Base-by-base conservation (phyloP, 2,113 vertebrate genomes). In the Eptesicus fuscus region DNA sequence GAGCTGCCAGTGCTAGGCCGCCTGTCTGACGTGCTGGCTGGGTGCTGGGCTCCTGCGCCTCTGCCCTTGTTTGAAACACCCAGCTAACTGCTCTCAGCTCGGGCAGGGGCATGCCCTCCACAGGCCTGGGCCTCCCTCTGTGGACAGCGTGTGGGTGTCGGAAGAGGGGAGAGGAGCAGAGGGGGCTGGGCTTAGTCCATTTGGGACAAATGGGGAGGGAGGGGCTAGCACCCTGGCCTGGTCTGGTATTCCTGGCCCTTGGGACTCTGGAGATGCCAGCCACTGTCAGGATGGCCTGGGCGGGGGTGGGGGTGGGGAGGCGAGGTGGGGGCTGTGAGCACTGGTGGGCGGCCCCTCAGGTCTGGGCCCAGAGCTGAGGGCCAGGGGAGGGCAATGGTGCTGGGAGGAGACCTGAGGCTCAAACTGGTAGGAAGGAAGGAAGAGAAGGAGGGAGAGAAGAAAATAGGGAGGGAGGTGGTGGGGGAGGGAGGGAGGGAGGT, bases 81-180 rank as follows among this genome's bases (percentile, higher is more conserved):
- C 80, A 86, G 95, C 93, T 97, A 96, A 97, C 96, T 97, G 97
- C 95, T 97, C 76, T 97, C 74, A 84, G 93, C 91, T 95, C 79
- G 65, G 74, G 88, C 47, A 70, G 89, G 90, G 95, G 83, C 78
- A 79, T 0, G 40, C 47, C 16, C 70, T 91, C 63, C 44, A 3
- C 25, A 20, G 0, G 40, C 49, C 74, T 44, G 37, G 30, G 44
- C 23, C 79, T 79, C 73, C 69, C 56, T 76, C 67, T n/a, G 40
- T 49, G 61, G 56, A 18, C 37, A 35, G 49, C 49, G 20, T 20
- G 14, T 2, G 12, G n/a, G 2, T 28, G 4, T 1, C 1, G 63
- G 73, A 16, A 74, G 5, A 47, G 74, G 89, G 35, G 11, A 42
- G n/a, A 23, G 65, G 65, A 35, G 32, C n/a, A 74, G 84, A n/a